Evolutionary conservation across 2,113 vertebrate genomes (phyloP).

Genomic region (Furnarius figulus): DNA sequence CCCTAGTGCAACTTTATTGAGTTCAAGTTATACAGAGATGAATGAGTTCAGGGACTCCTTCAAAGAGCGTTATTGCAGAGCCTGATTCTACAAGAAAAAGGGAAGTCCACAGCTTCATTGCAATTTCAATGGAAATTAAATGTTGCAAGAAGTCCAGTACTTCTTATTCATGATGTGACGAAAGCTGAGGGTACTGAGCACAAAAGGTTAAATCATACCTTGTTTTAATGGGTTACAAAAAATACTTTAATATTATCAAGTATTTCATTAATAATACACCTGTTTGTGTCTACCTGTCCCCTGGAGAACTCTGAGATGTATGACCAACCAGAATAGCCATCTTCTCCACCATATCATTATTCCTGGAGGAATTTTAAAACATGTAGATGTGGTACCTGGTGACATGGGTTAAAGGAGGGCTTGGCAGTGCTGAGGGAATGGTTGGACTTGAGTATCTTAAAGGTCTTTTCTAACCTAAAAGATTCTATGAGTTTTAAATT

Average conservation of each 20-base stretch:
- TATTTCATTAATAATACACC: background rate
- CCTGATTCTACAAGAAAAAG: background rate
- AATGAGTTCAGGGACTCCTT: background rate
- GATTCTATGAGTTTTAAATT: background rate
- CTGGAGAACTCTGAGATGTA: background rate
- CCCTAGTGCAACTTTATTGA: background rate
- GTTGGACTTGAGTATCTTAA: background rate
- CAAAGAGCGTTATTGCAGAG: background rate
- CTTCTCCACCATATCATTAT: background rate
- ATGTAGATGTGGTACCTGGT: background rate
- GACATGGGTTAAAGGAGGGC: background rate
- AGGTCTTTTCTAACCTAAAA: background rate
- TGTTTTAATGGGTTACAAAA: background rate
- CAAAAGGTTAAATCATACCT: background rate
- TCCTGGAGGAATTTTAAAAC: background rate
- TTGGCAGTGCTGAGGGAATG: background rate
- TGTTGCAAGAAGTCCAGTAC: background rate
- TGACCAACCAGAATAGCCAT: background rate
- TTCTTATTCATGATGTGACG: background rate
- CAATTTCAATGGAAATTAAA: background rate
- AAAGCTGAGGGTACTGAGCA: background rate
- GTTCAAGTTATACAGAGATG: conserved; percentile 5
- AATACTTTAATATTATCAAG: background rate
- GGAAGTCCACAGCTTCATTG: background rate
- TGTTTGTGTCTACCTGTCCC: background rate